phyloP scores from a whole-genome alignment of 2,797 vertebrate genomes.

The Pipistrellus pipistrellus region DNA sequence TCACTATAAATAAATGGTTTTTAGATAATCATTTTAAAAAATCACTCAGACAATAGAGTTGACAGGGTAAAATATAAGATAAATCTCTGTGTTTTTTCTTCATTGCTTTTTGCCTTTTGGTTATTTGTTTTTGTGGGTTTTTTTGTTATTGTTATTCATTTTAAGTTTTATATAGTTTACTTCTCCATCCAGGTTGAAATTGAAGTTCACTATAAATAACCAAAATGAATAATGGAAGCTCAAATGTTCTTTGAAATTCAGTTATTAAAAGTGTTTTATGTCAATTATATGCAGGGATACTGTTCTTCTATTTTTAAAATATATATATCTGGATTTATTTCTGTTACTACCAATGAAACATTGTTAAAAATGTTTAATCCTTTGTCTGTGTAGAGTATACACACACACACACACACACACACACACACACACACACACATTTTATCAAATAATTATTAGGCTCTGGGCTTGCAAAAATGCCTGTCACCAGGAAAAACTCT shows the following conservation, averaged over 20 bases:
- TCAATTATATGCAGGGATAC: neutral
- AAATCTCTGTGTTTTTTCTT: neutral
- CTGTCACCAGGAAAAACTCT: neutral
- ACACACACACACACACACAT: neutral
- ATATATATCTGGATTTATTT: neutral
- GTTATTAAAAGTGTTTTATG: conserved; percentile 1
- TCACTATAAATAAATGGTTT: neutral
- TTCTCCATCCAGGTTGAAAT: conserved; percentile 12
- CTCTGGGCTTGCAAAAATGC: conserved; percentile 25
- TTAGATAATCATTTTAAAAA: conserved; percentile 9
- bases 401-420: neutral
- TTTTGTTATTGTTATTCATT: neutral
- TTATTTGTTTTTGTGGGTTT: neutral
- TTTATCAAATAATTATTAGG: neutral
- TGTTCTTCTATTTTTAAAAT: neutral
- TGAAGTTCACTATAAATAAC: neutral
- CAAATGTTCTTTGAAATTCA: conserved; percentile 8
- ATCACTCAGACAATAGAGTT: neutral
- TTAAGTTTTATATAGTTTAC: neutral
- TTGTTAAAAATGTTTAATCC: conserved; percentile 19
- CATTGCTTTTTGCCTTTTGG: neutral
- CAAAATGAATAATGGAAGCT: neutral
- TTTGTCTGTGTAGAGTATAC: neutral
- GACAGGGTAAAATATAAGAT: neutral
- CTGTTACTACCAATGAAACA: neutral